phyloP scores from a whole-genome alignment of 2,113 vertebrate species.

The Rutilus rutilus region DNA sequence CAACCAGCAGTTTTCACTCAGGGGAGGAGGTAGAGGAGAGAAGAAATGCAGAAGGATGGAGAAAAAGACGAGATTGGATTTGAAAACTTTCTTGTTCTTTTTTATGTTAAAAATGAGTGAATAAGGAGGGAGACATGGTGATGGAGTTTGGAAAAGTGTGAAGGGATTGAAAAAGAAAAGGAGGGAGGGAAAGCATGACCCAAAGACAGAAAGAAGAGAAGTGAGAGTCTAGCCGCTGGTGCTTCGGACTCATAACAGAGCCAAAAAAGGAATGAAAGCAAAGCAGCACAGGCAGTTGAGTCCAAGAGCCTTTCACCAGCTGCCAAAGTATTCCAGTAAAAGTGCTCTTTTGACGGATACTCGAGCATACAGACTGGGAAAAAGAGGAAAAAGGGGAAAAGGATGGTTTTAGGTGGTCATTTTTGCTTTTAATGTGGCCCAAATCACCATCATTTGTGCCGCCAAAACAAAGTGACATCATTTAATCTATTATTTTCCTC shows the following conservation, averaged over 20 bases:
- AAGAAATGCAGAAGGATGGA: slow-evolving; percentile 42
- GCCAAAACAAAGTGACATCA: not conserved
- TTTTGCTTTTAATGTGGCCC: not conserved
- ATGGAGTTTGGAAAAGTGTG: not conserved
- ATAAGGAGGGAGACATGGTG: not conserved
- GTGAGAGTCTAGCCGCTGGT: slow-evolving; percentile 62
- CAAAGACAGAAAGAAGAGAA: slow-evolving; percentile 14
- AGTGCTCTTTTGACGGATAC: slow-evolving; percentile 62
- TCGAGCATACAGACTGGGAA: slow-evolving; percentile 49
- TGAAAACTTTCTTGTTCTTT: not conserved
- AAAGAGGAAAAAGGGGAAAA: slow-evolving; percentile 46
- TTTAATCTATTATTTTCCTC: slow-evolving; percentile 14
- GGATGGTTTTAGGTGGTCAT: not conserved
- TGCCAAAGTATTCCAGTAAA: slow-evolving; percentile 80
- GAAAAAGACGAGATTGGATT: not conserved
- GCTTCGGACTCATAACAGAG: slow-evolving; percentile 65
- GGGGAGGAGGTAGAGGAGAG: not conserved
- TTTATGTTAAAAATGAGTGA: slow-evolving; percentile 4
- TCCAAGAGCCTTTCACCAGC: slow-evolving; percentile 55
- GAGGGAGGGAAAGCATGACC: slow-evolving; percentile 50
- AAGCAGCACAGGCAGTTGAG: slow-evolving; percentile 59
- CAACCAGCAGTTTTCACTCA: slow-evolving; percentile 33
- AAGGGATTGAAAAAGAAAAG: slow-evolving; percentile 40
- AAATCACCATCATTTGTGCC: not conserved
- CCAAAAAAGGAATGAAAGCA: slow-evolving; percentile 80